Base-by-base conservation (phyloP, 2,888 invertebrate genomes). In the Euproctis similis region DNA sequence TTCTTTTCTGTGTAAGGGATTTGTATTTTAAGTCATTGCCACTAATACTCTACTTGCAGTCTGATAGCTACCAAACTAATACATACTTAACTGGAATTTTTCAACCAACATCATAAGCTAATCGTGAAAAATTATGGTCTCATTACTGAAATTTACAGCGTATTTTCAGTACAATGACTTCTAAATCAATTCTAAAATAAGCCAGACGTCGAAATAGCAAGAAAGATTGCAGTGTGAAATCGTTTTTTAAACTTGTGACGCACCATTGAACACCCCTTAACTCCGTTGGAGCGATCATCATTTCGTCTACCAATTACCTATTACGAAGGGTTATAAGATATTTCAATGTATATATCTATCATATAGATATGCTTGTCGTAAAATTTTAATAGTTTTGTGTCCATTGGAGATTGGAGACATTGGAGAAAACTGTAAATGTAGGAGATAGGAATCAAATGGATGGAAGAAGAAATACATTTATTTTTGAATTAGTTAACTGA, bases 241-340 rank as follows among this genome's bases (percentile, higher is more conserved):
- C 53, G 59, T 53, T 63, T 49, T 46, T 59, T 59, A 53, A 53
- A 54, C 49, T 58, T 42, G 48, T 55, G 61, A 70, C 67, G 73
- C 67, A 60, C 71, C 58, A 74, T 73, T 74, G 66, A 63, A 64
- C 70, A 60, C 69, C 69, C 61, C 52, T 48, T 18, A 18, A 18
- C 18, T 18, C 58, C 39, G 24, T 32, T 23, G 36, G 34, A 30
- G 32, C 40, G 39, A 46, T 51, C 57, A 46, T 59, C 60, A 57
- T 66, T 64, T 57, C 65, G 55, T 59, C 54, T 55, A 60, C 54
- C 66, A 67, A 76, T 76, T 76, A 70, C 74, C 77, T 69, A 75
- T 77, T 77, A 73, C 60, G 46, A 39, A 41, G 49, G 59, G 55
- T 66, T 72, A 63, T 66, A 71, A 63, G 72, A 74, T 75, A 74